Evolutionary conservation across 2,888 invertebrate genomes (phyloP), one percentile per base, ranked within the genome.

Genomic region (Amblyteles armatorius): DNA sequence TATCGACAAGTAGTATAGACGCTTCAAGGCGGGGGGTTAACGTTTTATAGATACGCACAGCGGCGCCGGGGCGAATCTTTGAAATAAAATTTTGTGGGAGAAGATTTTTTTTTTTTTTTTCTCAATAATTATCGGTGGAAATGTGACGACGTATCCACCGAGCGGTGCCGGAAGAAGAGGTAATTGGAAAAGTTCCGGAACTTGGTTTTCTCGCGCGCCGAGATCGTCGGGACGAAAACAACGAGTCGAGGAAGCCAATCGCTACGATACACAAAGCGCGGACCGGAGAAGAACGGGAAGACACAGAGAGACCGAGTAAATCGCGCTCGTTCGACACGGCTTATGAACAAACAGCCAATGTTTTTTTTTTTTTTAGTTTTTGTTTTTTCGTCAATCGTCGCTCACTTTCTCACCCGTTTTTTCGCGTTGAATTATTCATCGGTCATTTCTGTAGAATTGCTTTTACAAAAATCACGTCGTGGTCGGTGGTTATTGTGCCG

Each of bases 331-430:
- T 68, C 80, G 84, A 84, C 79, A 68, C 71, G 63, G 72, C 73
- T 84, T 78, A 81, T 79, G 84, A 84, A 84, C 82, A 84, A 84
- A 74, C 44, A 76, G 84, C 78, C 82, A 84, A 84, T 84, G 77
- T 84, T 84, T 82, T 82, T 16, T 48, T 44, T 44, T 44, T 16
- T 44, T 44, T 44, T 13, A 2, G 11, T 44, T 44, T 71, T 44
- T 13, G 16, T 44, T 44, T 3, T 48, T 40, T 40, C 40, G 40
- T 48, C 81, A 57, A 36, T 81, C 82, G 22, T 16, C 68, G 55
- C 73, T 78, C 57, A 29, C 48, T 77, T 55, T 67, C 77, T 67
- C 50, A 33, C 76, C 9, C 65, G 48, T 52, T 29, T 40, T 29
- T n/a, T 69, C 69, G 26, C 68, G 22, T 57, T 81, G 82, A 84